Evolutionary conservation across 92 coral and sea anemone species (phyloP), one percentile per base, ranked within the genome.

Genomic region (Anthopleura xanthogrammica): DNA sequence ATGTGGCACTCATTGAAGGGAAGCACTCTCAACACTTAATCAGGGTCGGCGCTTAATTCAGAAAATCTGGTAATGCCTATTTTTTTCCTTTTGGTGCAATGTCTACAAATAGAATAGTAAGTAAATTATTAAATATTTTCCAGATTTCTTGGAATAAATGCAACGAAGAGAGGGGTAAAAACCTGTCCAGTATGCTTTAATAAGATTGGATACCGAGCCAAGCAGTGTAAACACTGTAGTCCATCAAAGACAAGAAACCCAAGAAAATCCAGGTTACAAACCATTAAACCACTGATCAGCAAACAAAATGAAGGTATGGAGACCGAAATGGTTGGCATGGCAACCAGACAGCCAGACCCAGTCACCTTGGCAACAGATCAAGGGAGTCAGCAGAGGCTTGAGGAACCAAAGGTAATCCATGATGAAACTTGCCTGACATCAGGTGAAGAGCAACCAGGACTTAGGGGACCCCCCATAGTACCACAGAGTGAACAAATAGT

Each of bases 151-250:
- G 98, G 86, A 20, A 94, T 91, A 11, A 94, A 92, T 87, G 93
- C 98, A 4, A 95, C 98, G 36, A 87, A 98, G 66, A 86, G 98
- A 72, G 98, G 98, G 43, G 98, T 95, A 17, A 94, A 94, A 77
- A 95, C 94, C 24, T 95, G 98, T 76, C 96, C 94, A 23, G 72
- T 77, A 22, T 95, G 98, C 60, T 80, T 83, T 22, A 94, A 94
- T 39, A 92, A 92, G 88, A 94, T 95, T 87, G 98, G 98, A 17
- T 92, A 94, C 87, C 85, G 98, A 72, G 90, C 98, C 10, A 95
- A 95, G 75, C 94, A 89, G 56, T 95, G 98, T 80, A 95, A 95
- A 60, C 89, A 94, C 84, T 95, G 98, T 80, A 83, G 91, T 46
- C 93, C 95, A 50, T 85, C 83, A 20, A 94, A 92, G 77, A 78